Conservation (phyloP, 2,888 invertebrate species). For the Pristionchus entomophagus region DNA sequence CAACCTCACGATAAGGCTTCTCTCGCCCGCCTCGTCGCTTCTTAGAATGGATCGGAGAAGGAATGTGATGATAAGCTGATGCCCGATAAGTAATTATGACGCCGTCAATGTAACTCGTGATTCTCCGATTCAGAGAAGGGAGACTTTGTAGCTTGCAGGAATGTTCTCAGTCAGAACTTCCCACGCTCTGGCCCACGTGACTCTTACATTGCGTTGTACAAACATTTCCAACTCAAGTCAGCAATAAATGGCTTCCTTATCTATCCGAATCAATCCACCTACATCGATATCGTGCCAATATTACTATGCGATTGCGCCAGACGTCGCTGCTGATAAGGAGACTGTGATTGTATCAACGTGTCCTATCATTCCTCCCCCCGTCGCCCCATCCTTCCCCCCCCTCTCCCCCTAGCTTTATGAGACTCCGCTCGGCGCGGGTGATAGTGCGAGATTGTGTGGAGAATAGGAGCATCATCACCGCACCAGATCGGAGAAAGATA, state of each 20-base stretch:
- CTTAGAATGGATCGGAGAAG: neutral
- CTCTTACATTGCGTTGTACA: neutral
- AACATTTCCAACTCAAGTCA: no score
- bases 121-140: neutral
- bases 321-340: neutral
- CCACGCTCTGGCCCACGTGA: neutral
- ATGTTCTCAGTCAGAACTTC: neutral
- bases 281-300: slow-evolving; percentile 3
- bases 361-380: neutral
- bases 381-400: neutral
- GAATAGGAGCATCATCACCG: neutral
- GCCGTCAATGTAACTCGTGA: slow-evolving; percentile 14
- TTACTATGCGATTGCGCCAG: slow-evolving; percentile 6
- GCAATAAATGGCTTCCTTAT: neutral
- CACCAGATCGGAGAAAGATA: slow-evolving; percentile 19
- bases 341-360: slow-evolving; percentile 28
- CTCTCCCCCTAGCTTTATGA: slow-evolving; percentile 2
- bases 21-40: neutral
- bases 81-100: slow-evolving; percentile 27
- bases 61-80: slow-evolving; percentile 24
- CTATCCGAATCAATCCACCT: slow-evolving; percentile 14
- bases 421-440: slow-evolving; percentile 30
- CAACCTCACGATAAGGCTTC: slow-evolving; percentile 20
- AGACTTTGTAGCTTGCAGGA: neutral
- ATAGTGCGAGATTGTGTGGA: slow-evolving; percentile 7